These are phyloP conservation scores for Agonopterix alstromeriana DNA, from an alignment of 2,888 invertebrate genomes.

Conservation along the genomic window DNA sequence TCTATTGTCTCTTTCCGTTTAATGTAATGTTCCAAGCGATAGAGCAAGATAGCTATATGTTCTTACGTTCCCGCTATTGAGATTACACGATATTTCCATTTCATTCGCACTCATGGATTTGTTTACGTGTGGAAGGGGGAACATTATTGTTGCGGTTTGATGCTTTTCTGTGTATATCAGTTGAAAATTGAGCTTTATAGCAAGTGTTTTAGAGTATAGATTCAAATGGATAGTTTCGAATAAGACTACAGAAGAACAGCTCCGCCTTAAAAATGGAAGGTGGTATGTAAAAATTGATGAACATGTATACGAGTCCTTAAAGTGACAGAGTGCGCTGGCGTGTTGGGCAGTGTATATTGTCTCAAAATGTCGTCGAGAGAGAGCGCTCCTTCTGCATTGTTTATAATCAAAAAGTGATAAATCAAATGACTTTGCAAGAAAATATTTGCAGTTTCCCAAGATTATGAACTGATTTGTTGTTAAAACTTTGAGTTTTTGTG, in stretches of 20 bases:
- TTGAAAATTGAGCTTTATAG: slow-evolving; percentile 17
- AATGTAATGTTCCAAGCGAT: slow-evolving; percentile 23
- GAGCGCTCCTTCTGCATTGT: slow-evolving; percentile 61
- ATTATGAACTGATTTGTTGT: slow-evolving; percentile 21
- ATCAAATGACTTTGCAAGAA: slow-evolving; percentile 71
- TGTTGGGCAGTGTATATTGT: slow-evolving; percentile 75
- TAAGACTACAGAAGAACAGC: slow-evolving; percentile 63
- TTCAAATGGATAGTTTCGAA: slow-evolving; percentile 16
- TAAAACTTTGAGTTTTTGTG: slow-evolving; percentile 17
- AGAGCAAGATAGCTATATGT: slow-evolving; percentile 33
- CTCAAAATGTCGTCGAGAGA: slow-evolving; percentile 69
- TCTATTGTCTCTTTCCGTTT: slow-evolving; percentile 39
- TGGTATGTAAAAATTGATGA: slow-evolving; percentile 78
- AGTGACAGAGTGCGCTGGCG: slow-evolving; percentile 76
- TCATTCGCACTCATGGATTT: slow-evolving; percentile 42
- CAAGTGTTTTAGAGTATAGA: slow-evolving; percentile 1
- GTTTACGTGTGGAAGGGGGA: slow-evolving; percentile 51
- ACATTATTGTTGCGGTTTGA: slow-evolving; percentile 42
- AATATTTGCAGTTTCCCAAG: slow-evolving; percentile 26
- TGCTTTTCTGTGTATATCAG: slow-evolving; percentile 24
- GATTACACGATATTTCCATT: slow-evolving; percentile 34
- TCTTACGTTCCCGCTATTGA: slow-evolving; percentile 21
- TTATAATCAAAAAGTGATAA: slow-evolving; percentile 74
- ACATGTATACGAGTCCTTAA: slow-evolving; percentile 76
- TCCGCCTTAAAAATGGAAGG: slow-evolving; percentile 78